phyloP scores from a whole-genome alignment of 2,888 invertebrate species.

The Invenusta paracnida region DNA sequence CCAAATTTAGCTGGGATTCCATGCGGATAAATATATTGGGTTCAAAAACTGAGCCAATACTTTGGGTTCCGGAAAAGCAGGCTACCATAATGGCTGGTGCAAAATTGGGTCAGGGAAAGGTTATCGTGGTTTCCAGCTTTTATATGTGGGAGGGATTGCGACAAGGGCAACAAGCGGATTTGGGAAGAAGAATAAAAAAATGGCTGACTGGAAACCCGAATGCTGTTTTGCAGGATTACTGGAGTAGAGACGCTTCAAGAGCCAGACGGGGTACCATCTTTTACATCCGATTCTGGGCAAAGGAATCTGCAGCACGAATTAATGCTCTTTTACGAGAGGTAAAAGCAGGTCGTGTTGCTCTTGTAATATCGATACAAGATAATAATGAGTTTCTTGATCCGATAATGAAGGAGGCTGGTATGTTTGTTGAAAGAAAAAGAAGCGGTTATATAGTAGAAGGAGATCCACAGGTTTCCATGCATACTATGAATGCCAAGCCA shows the following conservation, averaged over 20 bases:
- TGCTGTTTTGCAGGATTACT: not conserved
- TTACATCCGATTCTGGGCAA: not conserved
- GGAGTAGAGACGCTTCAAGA: not conserved
- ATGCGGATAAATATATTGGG: not conserved
- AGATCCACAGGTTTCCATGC: not conserved
- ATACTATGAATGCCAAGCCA: not conserved
- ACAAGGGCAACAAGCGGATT: not conserved
- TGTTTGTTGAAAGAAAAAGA: not conserved
- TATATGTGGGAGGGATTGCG: not conserved
- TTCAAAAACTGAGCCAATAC: not conserved
- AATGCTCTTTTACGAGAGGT: not conserved
- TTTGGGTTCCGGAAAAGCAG: not conserved
- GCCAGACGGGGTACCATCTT: not conserved
- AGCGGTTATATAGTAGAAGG: not conserved
- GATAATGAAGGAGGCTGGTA: not conserved
- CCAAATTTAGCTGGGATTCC: not conserved
- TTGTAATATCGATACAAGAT: not conserved
- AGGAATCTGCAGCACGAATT: not conserved
- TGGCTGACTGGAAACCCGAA: not conserved
- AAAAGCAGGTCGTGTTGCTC: not conserved
- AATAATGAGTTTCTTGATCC: not conserved
- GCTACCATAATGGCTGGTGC: not conserved
- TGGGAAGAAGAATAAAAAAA: not conserved
- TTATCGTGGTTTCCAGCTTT: not conserved
- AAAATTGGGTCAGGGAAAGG: not conserved